Evolutionary conservation across 2,888 invertebrate genomes (phyloP).

Genomic region (Noctua comes): DNA sequence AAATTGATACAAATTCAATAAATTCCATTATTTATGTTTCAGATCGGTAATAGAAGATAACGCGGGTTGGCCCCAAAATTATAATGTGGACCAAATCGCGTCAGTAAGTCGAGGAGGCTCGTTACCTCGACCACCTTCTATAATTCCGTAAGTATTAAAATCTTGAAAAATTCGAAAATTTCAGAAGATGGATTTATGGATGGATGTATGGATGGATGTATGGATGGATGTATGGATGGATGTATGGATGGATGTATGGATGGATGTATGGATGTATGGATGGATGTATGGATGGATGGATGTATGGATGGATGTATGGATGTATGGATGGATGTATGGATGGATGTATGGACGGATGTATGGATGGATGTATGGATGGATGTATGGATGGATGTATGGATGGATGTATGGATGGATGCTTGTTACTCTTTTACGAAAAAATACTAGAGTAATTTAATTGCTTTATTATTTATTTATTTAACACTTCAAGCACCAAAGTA

Average conservation of each 20-base stretch:
- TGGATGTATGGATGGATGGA: background rate
- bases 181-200: background rate
- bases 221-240: background rate
- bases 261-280: background rate
- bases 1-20: conserved; percentile 37
- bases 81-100: conserved; percentile 89
- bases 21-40: conserved; percentile 69
- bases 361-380: background rate
- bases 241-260: background rate
- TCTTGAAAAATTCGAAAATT: background rate
- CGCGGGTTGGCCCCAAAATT: conserved; percentile 89
- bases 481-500: too few species aligned
- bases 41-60: conserved; percentile 90
- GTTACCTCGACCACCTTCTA: conserved; percentile 86
- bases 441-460: background rate
- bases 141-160: conserved; percentile 84
- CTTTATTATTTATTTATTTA: too few species aligned
- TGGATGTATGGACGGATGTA: too few species aligned
- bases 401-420: background rate
- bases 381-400: background rate
- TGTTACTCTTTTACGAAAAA: background rate
- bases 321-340: background rate
- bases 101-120: conserved; percentile 88
- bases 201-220: background rate
- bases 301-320: too few species aligned